These are phyloP conservation scores for Lordiphosa clarofinis DNA, from an alignment of 1,140 invertebrate species.

Conservation along the genomic window DNA sequence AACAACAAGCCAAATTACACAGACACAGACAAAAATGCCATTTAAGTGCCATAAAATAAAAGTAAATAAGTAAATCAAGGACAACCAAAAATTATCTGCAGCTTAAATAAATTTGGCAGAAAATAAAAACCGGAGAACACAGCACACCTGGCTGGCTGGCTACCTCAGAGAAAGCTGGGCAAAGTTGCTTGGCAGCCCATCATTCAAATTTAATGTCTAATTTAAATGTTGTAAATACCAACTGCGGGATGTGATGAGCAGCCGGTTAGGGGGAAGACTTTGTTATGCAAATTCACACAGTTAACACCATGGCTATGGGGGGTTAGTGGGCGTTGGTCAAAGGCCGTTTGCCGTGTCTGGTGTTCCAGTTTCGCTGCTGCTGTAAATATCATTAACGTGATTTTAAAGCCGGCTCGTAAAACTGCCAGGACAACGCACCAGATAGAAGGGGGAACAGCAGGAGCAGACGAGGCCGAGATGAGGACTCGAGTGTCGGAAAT, in stretches of 20 bases:
- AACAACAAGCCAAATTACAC: slow-evolving; percentile 29
- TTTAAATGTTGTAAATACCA: slow-evolving; percentile 77
- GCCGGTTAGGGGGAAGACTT: slow-evolving; percentile 47
- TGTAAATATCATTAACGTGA: slow-evolving; percentile 78
- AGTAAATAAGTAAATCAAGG: slow-evolving; percentile 74
- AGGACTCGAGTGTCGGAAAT: slow-evolving; percentile 61
- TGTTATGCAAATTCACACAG: slow-evolving; percentile 77
- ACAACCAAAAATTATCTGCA: slow-evolving; percentile 58
- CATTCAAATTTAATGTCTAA: slow-evolving; percentile 78
- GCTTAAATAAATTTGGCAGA: slow-evolving; percentile 61
- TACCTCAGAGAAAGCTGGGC: slow-evolving; percentile 7
- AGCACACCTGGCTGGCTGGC: slow-evolving; percentile 41
- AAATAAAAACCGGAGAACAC: slow-evolving; percentile 25
- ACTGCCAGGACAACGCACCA: slow-evolving; percentile 38
- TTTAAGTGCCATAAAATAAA: slow-evolving; percentile 69
- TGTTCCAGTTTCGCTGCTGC: slow-evolving; percentile 57
- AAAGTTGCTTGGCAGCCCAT: slow-evolving; percentile 69
- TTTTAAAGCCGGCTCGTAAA: slow-evolving; percentile 74
- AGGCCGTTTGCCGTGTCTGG: slow-evolving; percentile 26
- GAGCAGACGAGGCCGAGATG: slow-evolving; percentile 13
- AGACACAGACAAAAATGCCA: slow-evolving; percentile 28
- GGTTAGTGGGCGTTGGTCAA: slow-evolving; percentile 42
- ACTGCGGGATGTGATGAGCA: slow-evolving; percentile 10
- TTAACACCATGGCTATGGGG: slow-evolving; percentile 54
- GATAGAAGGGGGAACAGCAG: neutral